Conservation (phyloP, 2,888 invertebrate genomes). For the Patella pellucida region DNA sequence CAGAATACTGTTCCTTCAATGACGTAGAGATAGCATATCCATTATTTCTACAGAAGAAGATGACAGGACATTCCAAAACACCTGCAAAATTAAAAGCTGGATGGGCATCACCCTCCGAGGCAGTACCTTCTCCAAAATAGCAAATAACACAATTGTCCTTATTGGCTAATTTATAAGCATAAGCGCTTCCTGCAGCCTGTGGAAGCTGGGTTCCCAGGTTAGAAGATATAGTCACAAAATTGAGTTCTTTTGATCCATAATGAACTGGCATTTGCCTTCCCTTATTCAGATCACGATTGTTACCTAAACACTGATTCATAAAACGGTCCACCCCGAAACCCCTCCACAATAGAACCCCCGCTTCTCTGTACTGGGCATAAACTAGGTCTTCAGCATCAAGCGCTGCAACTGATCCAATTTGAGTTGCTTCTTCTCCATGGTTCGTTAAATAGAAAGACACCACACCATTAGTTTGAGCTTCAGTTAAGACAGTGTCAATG, state of each 20-base stretch:
- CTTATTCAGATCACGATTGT: constrained; percentile 85
- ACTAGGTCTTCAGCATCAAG: constrained; percentile 84
- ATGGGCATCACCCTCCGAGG: constrained; percentile 98
- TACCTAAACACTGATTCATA: constrained; percentile 97
- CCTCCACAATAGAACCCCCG: constrained; percentile 91
- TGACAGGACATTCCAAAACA: constrained; percentile 91
- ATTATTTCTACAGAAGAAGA: constrained; percentile 97
- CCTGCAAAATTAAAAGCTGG: constrained; percentile 99
- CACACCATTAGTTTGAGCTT: constrained; percentile 94
- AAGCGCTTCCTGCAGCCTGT: constrained; percentile 90
- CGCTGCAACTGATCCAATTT: constrained; percentile 95
- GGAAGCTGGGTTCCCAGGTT: constrained; percentile 97
- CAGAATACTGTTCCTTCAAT: constrained; percentile 90
- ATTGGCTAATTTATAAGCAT: constrained; percentile 85
- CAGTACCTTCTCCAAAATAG: constrained; percentile 83
- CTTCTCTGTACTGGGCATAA: constrained; percentile 97
- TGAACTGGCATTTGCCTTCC: constrained; percentile 99
- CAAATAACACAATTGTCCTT: constrained; percentile 76
- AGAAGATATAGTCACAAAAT: constrained; percentile 96
- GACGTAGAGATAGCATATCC: constrained; percentile 99
- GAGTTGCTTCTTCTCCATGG: constrained; percentile 96
- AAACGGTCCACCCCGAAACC: constrained; percentile 87
- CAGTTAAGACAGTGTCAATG: constrained; percentile 96
- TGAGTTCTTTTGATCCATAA: constrained; percentile 87
- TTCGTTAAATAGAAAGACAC: constrained; percentile 99